Conservation (phyloP, 2,797 vertebrate species). For the Dendrocincla fuliginosa region DNA sequence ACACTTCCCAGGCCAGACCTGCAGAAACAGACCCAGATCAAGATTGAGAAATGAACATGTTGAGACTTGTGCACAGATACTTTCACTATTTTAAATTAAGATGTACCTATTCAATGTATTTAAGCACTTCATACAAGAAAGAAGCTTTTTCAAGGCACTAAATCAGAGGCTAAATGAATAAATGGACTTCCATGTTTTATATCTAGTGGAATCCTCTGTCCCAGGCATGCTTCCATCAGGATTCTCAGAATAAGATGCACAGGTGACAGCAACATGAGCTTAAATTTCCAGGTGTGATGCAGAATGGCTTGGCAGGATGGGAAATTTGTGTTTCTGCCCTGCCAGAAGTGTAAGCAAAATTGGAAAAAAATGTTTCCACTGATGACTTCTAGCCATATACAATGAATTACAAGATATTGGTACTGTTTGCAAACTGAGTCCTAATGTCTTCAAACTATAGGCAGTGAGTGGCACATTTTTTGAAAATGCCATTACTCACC, state of each 20-base stretch:
- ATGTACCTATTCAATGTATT: neutral
- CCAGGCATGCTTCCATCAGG: neutral
- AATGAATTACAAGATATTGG: neutral
- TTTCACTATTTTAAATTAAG: neutral
- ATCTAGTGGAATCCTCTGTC: neutral
- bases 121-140: neutral
- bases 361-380: neutral
- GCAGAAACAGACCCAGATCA: neutral
- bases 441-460: neutral
- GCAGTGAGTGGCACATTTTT: neutral
- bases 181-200: neutral
- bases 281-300: rapidly evolving
- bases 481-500: neutral
- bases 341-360: neutral
- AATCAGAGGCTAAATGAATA: neutral
- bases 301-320: neutral
- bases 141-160: neutral
- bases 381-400: neutral
- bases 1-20: neutral
- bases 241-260: neutral
- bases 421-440: neutral
- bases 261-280: neutral
- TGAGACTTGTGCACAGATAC: neutral
- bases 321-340: neutral
- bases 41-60: neutral